Percentiles rank a stretch among this genome's conserved stretches.
Evolutionary conservation across 2,888 invertebrate species (phyloP).

Genomic region (Lingula anatina): DNA sequence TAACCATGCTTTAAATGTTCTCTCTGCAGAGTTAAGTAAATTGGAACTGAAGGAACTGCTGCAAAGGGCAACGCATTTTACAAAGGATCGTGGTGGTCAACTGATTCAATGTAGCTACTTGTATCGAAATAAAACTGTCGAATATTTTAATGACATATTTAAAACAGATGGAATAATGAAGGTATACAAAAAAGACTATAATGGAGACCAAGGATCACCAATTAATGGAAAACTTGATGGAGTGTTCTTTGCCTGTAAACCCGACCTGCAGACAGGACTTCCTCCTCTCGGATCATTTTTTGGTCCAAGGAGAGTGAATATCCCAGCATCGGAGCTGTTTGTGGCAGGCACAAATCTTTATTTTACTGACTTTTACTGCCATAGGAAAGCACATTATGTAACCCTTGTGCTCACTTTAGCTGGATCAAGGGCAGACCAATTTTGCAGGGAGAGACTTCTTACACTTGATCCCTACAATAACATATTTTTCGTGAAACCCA

Average conservation of each 20-base stretch:
- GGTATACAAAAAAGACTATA: conserved; percentile 33
- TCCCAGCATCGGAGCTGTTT: conserved; percentile 9
- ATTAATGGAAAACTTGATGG: conserved; percentile 23
- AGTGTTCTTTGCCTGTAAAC: conserved; percentile 41
- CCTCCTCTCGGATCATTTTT: conserved; percentile 19
- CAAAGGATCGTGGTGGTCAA: background rate
- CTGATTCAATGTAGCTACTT: too few relatives aligned
- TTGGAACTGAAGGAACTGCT: conserved; percentile 4
- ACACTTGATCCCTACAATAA: conserved; percentile 9
- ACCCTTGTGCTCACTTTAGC: conserved; percentile 39
- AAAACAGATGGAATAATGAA: conserved; percentile 25
- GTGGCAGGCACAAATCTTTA: conserved; percentile 21
- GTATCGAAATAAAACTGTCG: conserved; percentile 9
- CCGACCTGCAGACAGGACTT: conserved; percentile 18
- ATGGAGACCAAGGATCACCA: conserved; percentile 29
- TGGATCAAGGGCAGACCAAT: conserved; percentile 15
- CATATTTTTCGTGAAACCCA: conserved; percentile 9
- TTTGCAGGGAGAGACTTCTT: conserved; percentile 9
- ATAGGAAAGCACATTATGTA: conserved; percentile 36
- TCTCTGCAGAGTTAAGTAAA: conserved; percentile 6
- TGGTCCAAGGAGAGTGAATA: conserved; percentile 11
- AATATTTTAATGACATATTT: conserved; percentile 8
- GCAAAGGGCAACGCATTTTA: conserved; percentile 1
- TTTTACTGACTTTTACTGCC: conserved; percentile 50
- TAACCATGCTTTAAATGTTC: too few relatives aligned